Base-by-base conservation (phyloP, 1,140 invertebrate genomes). In the Pseudomyrmex sp. region DNA sequence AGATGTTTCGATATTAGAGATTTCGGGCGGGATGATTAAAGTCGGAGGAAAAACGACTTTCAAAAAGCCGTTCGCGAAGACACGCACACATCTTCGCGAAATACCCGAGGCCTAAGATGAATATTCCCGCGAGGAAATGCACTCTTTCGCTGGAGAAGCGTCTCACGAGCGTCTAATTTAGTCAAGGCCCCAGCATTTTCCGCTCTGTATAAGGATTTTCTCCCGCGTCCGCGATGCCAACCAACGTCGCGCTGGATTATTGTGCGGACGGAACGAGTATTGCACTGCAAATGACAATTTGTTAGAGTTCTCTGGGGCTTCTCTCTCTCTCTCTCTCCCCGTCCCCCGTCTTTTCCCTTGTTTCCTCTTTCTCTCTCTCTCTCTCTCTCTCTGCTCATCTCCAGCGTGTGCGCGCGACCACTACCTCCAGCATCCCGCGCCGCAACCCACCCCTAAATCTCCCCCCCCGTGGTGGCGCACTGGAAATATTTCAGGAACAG, bases 261-360 rank as follows among this genome's bases (percentile, higher is more conserved):
- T 88, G 84, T 76, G 84, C 87, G 87, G 84, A 88, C 84, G 84
- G 77, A 88, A 89, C 84, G 86, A 89, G 84, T 89, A 89, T 88
- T 88, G 86, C 86, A 75, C 86, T 88, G 87, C 87, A 88, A 88
- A 88, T 88, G 87, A 88, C 87, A 88, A 88, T 88, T 88, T 88
- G 87, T 88, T 88, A 88, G 85, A 85, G 83, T 88, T 88, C 85
- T 54, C 73, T 59, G 63, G 65, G 75, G 82, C 76, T 68, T 68
- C 82, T 20, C 8, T 69, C n/a, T 12, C 20, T 50, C 52, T 18
- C 58, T 26, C 61, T 61, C 46, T 18, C n/a, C 0, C 80, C 2
- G 9, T 26, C 8, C n/a, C 23, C 4, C 15, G 2, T 3, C 1
- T 15, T 58, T 20, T 26, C 62, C 48, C 15, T 66, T n/a, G 35